Base-by-base conservation (phyloP, 2,888 invertebrate genomes). In the Melipona beecheii region DNA sequence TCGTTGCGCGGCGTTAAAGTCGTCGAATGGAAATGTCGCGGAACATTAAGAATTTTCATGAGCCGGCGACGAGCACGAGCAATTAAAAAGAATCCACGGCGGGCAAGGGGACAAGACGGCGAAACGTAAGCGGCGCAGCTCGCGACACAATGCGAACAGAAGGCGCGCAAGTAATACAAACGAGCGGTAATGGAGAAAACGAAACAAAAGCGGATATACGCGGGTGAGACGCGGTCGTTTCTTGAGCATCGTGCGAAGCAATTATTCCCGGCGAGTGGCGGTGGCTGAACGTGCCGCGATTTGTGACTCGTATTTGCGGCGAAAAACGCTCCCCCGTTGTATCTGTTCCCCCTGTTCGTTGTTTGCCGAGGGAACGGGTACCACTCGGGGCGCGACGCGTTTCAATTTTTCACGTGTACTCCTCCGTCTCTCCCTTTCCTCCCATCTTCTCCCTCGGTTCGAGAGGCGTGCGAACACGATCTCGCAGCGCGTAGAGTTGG, bases 371-470 rank as follows among this genome's bases (percentile, higher is more conserved):
- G 50, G 49, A 36, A 19, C 72, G 69, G 58, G 73, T 19, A 19
- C 24, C 9, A 19, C 2, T 19, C 62, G 75, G 79, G 71, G 83
- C 73, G 77, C 81, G 80, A 79, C 86, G 76, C 69, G 77, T 68
- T 73, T 73, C 74, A 84, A 89, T 88, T 87, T 85, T 87, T 84
- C 86, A 83, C 83, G 64, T 72, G 64, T 64, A 77, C 74, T 68
- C 82, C 65, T 36, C 62, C 36, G 9, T 36, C 36, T 81, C 74
- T 21, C 56, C 49, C 19, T 70, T 79, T 62, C 50, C 73, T 21
- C n/a, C n/a, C 6, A 9, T 56, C 79, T 54, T 71, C 79, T 36
- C 72, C 62, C 49, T 4, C 0, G 9, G 31, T 64, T 43, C n/a
- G 4, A 74, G 13, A 54, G 72, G 11, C 31, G 19, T 9, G 31